Percentiles rank a stretch among this genome's conserved stretches.
These are phyloP conservation scores for Ascaphus truei DNA, from an alignment of 2,113 vertebrate species.

Conservation along the genomic window DNA sequence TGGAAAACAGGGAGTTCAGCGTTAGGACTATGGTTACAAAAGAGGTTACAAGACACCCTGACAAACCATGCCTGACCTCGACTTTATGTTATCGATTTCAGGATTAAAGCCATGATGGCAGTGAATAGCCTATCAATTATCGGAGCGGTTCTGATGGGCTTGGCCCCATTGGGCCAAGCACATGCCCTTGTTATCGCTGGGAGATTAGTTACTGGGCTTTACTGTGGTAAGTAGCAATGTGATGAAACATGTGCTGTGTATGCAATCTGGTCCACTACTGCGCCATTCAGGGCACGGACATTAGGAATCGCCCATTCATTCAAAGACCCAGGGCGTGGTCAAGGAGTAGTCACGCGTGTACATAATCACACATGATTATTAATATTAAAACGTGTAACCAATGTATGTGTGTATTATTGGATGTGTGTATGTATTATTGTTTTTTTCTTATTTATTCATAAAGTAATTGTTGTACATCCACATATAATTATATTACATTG, in stretches of 20 bases:
- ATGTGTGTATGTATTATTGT: no score
- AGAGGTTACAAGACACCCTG: not conserved
- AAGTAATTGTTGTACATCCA: no score
- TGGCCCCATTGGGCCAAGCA: constrained; percentile 77
- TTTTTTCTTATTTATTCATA: no score
- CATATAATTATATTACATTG: no score
- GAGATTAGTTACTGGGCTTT: constrained; percentile 83
- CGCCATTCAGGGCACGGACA: not conserved
- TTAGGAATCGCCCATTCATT: no score
- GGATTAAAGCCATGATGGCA: constrained; percentile 84
- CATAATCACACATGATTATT: no score
- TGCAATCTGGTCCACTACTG: not conserved
- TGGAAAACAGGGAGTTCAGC: no score
- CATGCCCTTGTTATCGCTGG: constrained; percentile 86
- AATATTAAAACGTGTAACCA: no score
- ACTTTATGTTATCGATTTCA: constrained; percentile 50
- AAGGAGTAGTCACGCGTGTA: no score
- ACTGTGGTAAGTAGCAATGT: constrained; percentile 77
- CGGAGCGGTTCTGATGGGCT: constrained; percentile 84
- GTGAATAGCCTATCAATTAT: constrained; percentile 77
- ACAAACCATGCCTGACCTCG: not conserved
- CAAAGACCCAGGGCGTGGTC: no score
- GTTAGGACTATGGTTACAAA: no score
- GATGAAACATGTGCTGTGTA: not conserved
- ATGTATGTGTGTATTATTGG: no score